phyloP scores from a whole-genome alignment of 2,797 vertebrate genomes.

The Sebastolobus alascanus region DNA sequence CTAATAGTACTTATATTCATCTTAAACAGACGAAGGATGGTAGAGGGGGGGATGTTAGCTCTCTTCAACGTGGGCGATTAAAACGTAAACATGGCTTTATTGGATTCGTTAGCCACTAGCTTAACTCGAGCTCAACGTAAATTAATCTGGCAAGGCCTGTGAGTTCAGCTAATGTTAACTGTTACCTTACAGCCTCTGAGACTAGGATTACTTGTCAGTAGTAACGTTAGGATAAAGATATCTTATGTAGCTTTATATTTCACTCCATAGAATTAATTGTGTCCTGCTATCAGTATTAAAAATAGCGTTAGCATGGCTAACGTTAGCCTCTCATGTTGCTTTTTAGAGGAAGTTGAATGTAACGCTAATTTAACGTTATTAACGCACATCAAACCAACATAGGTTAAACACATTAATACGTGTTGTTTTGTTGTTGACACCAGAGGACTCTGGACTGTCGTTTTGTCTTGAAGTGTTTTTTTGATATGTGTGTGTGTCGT shows the following conservation, averaged over 20 bases:
- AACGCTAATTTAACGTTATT: neutral
- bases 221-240: fast-evolving
- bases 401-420: neutral
- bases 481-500: neutral
- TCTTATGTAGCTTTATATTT: too few relatives aligned
- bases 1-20: fast-evolving
- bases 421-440: neutral
- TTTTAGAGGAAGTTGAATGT: neutral
- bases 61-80: fast-evolving
- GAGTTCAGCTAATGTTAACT: neutral
- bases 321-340: neutral
- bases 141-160: slow-evolving; percentile 37
- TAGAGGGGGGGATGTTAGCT: neutral
- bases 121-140: neutral
- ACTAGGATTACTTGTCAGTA: fast-evolving
- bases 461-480: neutral
- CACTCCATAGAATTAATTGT: too few relatives aligned
- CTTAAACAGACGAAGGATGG: fast-evolving
- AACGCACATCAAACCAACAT: neutral
- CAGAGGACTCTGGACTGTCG: neutral
- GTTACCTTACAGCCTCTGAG: neutral
- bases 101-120: slow-evolving; percentile 34
- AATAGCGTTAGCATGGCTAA: neutral
- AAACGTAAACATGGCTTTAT: neutral
- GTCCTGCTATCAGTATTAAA: neutral